phyloP scores from a whole-genome alignment of 2,797 vertebrate species.

The Morelia viridis region DNA sequence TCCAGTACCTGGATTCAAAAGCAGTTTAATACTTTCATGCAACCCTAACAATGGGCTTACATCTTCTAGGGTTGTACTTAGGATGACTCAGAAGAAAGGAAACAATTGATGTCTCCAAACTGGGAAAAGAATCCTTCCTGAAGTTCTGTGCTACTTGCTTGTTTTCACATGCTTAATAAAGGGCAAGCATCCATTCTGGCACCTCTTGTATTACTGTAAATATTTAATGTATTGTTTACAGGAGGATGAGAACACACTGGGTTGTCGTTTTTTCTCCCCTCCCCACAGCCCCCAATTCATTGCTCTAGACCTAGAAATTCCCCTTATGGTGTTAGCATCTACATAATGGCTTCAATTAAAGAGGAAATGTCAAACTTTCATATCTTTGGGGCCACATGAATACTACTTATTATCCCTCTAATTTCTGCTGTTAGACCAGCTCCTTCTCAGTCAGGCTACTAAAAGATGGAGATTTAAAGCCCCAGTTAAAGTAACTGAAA shows the following conservation, averaged over 20 bases:
- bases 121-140: not conserved
- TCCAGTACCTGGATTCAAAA: not conserved
- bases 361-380: not conserved
- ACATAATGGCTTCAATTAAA: not conserved
- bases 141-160: not conserved
- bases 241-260: not conserved
- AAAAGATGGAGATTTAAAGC: not conserved
- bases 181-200: not conserved
- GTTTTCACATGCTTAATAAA: not conserved
- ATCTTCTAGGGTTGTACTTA: not conserved
- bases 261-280: not conserved
- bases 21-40: not conserved
- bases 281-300: not conserved
- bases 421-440: not conserved
- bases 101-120: not conserved
- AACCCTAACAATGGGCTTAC: not conserved
- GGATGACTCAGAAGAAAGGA: not conserved
- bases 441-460: not conserved
- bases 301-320: not conserved
- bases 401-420: not conserved
- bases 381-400: not conserved
- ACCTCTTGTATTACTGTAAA: not conserved
- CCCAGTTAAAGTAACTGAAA: not conserved
- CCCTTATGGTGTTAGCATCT: not conserved
- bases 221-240: not conserved